Evolutionary conservation across 2,113 vertebrate species (phyloP), one percentile per base, ranked within the genome.

Genomic region (Hymenochirus boettgeri): DNA sequence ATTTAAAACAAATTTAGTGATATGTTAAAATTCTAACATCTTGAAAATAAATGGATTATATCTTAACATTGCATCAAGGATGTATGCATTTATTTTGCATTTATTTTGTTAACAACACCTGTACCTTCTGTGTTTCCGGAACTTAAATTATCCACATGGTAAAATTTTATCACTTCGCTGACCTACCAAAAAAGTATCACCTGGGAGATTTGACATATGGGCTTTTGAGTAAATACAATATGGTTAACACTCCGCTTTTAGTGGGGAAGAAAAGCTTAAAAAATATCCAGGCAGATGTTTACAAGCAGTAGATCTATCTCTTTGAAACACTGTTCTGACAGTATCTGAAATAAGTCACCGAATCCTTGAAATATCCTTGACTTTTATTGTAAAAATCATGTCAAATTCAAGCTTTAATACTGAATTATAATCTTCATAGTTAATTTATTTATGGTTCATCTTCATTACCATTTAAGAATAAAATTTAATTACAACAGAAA

Each of bases 381-480:
- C 31, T 78, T 54, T 72, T 77, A 72, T 70, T 73, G 50, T 71
- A 23, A 76, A 80, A 74, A 74, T 69, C 72, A 70, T 26, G 65
- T 72, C 45, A 53, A 74, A 79, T 74, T 81, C 61, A 75, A 73
- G 57, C 51, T 64, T 42, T 75, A 77, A 76, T 76, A 66, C 58
- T 75, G 65, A 70, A 60, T 81, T 67, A 67, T 60, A 76, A 76
- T 82, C 73, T 79, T 83, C 75, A 78, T 85, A 76, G 82, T 83
- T 83, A 84, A 82, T 86, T 76, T 77, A 80, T 82, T 75, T 66
- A 75, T 80, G 77, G 74, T 74, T 73, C 54, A 51, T 77, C 73
- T 80, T 66, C 70, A 84, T 80, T 84, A 83, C 83, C 73, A 84
- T 83, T 83, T 79, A 81, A 79, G 74, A 80, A 81, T 67, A 86